Base-by-base conservation (phyloP, 1,140 invertebrate genomes). In the Ips typographus region DNA sequence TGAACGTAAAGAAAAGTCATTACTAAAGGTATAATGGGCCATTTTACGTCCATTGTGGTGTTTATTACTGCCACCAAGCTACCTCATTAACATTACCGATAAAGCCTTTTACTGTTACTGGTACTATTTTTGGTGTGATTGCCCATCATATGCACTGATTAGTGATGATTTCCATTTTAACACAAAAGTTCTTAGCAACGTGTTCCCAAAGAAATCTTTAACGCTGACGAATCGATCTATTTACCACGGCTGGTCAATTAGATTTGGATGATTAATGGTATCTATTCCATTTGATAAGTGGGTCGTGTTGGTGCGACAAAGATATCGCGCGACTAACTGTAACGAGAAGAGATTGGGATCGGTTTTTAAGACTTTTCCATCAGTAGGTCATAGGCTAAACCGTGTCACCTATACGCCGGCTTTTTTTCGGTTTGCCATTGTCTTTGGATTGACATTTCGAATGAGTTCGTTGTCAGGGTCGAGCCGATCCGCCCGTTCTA, bases 231-330 rank as follows among this genome's bases (percentile, higher is more conserved):
- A 41, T 51, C 64, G 70, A 68, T 72, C 70, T 65, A 72, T 53
- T 72, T 72, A 65, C 63, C 61, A 64, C 51, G 63, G 49, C 41
- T 44, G 52, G 65, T 52, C 65, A 68, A 72, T 68, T 68, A 59
- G 70, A 64, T 72, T 72, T 68, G 70, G 65, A 68, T 68, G 70
- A 72, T 72, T 72, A 65, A 65, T 65, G 65, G 58, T 49, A 59
- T 71, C 66, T 70, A 72, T 65, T 72, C 68, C 66, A 65, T 68
- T 74, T 74, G 68, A 61, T 68, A 74, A 71, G 73, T 74, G n/a
- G 68, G 44, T 68, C 58, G 66, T 4, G 47, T 7, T 59, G 22
- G 7, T 68, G 47, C 62, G 57, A 60, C 65, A 61, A 68, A 42
- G 8, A 67, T 36, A 61, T 68, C 61, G 22, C 61, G 44, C 22